A percentile compares a stretch with the other conserved stretches of the same genome.
phyloP scores from a whole-genome alignment of 2,888 invertebrate genomes.

The Teleogryllus oceanicus region DNA sequence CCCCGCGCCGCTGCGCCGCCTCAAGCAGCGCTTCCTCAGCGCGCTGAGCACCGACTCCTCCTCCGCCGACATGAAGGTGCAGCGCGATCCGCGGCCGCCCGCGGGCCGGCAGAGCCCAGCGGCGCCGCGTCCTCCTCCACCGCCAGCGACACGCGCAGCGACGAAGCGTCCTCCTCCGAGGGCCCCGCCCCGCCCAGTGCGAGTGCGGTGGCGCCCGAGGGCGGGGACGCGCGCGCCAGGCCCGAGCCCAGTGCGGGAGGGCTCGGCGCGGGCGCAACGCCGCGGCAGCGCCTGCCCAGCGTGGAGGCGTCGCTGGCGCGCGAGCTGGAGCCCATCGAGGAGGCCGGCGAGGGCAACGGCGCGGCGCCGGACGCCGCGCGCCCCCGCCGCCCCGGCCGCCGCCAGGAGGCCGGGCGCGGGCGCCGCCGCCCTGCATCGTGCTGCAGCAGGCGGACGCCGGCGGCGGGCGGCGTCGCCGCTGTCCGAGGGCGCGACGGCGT shows the following conservation, averaged over 20 bases:
- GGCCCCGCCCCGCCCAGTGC: not conserved
- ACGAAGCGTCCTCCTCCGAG: not conserved
- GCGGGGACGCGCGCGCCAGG: not conserved
- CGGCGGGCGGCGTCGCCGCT: not conserved
- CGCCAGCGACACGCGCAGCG: not conserved
- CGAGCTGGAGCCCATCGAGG: not conserved
- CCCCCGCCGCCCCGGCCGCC: not conserved
- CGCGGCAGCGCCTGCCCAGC: constrained; percentile 22
- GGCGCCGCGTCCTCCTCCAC: not conserved
- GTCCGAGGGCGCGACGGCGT: not conserved
- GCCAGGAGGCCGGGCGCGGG: not conserved
- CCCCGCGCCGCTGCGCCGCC: constrained; percentile 28
- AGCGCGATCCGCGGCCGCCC: not conserved
- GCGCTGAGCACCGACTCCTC: not conserved
- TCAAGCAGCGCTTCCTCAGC: constrained; percentile 29
- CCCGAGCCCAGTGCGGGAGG: not conserved
- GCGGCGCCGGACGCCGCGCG: not conserved
- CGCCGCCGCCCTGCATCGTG: constrained; percentile 24
- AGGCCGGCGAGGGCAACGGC: constrained; percentile 1
- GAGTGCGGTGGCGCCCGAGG: not conserved
- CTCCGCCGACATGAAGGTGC: not conserved
- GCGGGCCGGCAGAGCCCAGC: not conserved
- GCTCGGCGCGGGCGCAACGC: not conserved
- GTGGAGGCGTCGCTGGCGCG: not conserved
- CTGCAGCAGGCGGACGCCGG: not conserved